Evolutionary conservation across 2,888 invertebrate species (phyloP), one percentile per base, ranked within the genome.

Genomic region (Empis livida): DNA sequence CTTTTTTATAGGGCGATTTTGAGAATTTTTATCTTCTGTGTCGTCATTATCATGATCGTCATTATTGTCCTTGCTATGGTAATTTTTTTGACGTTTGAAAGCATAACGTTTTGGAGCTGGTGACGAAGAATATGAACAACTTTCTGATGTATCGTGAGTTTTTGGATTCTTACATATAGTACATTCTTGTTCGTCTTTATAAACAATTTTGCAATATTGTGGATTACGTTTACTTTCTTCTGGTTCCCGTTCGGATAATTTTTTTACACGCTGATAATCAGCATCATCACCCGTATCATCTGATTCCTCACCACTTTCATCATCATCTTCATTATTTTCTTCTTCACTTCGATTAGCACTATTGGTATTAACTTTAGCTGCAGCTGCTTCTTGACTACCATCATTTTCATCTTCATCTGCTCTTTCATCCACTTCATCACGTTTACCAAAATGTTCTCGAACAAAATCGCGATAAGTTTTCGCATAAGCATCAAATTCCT

Each of bases 101-200:
- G 79, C 79, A 60, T 79, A 82, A 60, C 77, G 74, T 61, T 84
- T 80, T 52, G 83, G 83, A 57, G 78, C 76, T 0, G 84, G 84
- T 51, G 80, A 77, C 1, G 81, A 79, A 10, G 82, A 80, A 63
- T 86, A 90, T 0, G 84, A 82, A 61, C 89, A 90, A 13, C 81
- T 82, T 62, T 89, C 88, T 53, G 79, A 86, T 50, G 81, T 79
- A 27, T 82, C 85, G 41, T 84, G 84, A 2, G 80, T 81, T 61
- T 81, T 79, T 2, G 80, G 76, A 59, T 86, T 80, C 55, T 81
- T 79, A 59, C 89, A 90, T 2, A 84, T 73, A 53, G 76, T 77
- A 61, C 87, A 88, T n/a, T 59, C 55, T 47, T 64, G 57, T 4
- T 78, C 78, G 52, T 80, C 77, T 56, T 73, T 79, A 43, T 74